Evolutionary conservation across 1,140 invertebrate genomes (phyloP).

Genomic region (Drosophila ercepeae): DNA sequence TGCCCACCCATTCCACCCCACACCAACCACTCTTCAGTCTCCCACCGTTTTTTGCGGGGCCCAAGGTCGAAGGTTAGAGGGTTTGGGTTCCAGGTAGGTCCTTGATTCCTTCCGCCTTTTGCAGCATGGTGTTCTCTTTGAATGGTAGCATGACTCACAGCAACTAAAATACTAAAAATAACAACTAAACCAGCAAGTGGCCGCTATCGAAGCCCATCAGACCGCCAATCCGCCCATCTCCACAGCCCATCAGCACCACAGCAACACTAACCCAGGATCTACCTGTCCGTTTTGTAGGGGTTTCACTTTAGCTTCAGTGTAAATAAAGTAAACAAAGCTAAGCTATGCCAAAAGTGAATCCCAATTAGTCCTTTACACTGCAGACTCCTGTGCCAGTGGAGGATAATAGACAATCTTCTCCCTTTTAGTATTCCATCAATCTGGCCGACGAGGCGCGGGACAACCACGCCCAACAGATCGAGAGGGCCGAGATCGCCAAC

Average conservation of each 20-base stretch:
- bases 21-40: background rate
- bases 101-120: slow-evolving; percentile 30
- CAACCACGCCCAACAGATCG: slow-evolving; percentile 95
- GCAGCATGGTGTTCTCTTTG: slow-evolving; percentile 45
- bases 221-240: slow-evolving; percentile 4
- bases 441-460: slow-evolving; percentile 92
- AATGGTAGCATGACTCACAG: slow-evolving; percentile 41
- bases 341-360: background rate
- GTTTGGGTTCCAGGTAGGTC: slow-evolving; percentile 32
- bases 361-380: background rate
- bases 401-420: background rate
- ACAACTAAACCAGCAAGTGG: slow-evolving; percentile 29
- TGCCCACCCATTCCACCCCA: background rate
- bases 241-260: slow-evolving; percentile 31
- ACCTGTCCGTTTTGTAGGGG: background rate
- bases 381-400: background rate
- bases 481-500: slow-evolving; percentile 97
- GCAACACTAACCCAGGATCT: slow-evolving; percentile 37
- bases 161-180: slow-evolving; percentile 17
- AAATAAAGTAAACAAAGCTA: background rate
- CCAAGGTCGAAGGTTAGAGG: background rate
- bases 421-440: slow-evolving; percentile 90
- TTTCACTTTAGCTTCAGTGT: background rate
- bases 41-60: background rate
- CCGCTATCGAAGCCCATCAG: slow-evolving; percentile 8